Evolutionary conservation across 2,797 vertebrate species (phyloP).

Genomic region (Labeo calbasu): DNA sequence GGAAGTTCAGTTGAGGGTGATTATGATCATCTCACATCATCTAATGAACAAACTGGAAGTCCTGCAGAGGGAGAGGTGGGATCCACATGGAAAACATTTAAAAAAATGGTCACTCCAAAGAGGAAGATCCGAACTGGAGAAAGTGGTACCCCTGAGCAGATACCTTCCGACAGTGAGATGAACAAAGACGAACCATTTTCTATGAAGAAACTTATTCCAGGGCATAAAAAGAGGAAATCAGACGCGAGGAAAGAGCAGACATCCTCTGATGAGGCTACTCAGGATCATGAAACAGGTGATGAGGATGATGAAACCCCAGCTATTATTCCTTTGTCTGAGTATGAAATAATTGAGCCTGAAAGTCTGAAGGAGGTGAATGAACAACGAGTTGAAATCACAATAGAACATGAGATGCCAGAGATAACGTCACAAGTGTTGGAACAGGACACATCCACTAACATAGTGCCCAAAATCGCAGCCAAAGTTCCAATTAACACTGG

Average conservation of each 20-base stretch:
- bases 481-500: constrained; percentile 65
- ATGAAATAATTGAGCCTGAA: constrained; percentile 81
- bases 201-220: constrained; percentile 88
- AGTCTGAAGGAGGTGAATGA: constrained; percentile 67
- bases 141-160: constrained; percentile 70
- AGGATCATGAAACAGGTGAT: constrained; percentile 73
- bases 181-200: constrained; percentile 87
- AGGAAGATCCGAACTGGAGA: constrained; percentile 86
- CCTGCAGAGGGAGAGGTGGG: constrained; percentile 83
- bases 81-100: constrained; percentile 93
- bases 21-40: constrained; percentile 74
- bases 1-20: constrained; percentile 79
- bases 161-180: constrained; percentile 80
- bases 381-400: constrained; percentile 56
- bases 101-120: constrained; percentile 89
- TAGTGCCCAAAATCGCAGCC: constrained; percentile 4
- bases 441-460: constrained; percentile 36
- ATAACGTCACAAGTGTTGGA: constrained; percentile 12
- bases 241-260: constrained; percentile 79
- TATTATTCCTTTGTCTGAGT: constrained; percentile 91
- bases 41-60: constrained; percentile 81
- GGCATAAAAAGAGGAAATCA: constrained; percentile 84
- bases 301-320: constrained; percentile 90
- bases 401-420: constrained; percentile 53
- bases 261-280: constrained; percentile 76